Evolutionary conservation across 2,113 vertebrate species (phyloP).

Genomic region (Pica pica): DNA sequence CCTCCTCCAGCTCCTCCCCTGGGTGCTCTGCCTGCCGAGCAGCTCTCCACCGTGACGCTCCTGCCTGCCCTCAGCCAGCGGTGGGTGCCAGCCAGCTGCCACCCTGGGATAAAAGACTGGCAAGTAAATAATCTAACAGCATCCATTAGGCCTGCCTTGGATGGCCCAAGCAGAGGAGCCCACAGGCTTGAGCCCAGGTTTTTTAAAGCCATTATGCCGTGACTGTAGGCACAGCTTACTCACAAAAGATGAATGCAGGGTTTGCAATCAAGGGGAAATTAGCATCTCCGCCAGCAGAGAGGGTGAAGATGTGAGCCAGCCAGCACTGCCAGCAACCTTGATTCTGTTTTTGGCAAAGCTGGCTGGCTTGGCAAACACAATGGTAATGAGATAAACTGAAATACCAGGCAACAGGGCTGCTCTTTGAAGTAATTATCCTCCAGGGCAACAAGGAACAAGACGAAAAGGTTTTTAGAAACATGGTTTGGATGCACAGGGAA

Average conservation of each 20-base stretch:
- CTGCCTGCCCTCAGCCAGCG: conserved; percentile 8
- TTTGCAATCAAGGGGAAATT: conserved; percentile 70
- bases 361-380: conserved; percentile 54
- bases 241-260: conserved; percentile 66
- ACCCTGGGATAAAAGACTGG: conserved; percentile 38
- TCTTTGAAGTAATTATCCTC: conserved; percentile 75
- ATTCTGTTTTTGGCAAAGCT: conserved; percentile 69
- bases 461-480: conserved; percentile 59
- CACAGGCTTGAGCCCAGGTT: background rate
- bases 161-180: conserved; percentile 11
- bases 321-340: conserved; percentile 62
- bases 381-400: conserved; percentile 67
- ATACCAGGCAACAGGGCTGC: conserved; percentile 50
- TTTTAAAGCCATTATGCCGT: conserved; percentile 33
- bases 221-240: conserved; percentile 57
- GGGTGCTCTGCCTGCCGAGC: background rate
- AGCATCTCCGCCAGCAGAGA: conserved; percentile 46
- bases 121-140: conserved; percentile 61
- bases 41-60: background rate
- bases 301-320: conserved; percentile 27
- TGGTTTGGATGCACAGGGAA: conserved; percentile 5
- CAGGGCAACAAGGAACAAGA: conserved; percentile 58
- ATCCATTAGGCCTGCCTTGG: conserved; percentile 59
- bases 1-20: background rate
- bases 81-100: conserved; percentile 27